phyloP scores from a whole-genome alignment of 2,888 invertebrate species.

The Drosophila mercatorum region DNA sequence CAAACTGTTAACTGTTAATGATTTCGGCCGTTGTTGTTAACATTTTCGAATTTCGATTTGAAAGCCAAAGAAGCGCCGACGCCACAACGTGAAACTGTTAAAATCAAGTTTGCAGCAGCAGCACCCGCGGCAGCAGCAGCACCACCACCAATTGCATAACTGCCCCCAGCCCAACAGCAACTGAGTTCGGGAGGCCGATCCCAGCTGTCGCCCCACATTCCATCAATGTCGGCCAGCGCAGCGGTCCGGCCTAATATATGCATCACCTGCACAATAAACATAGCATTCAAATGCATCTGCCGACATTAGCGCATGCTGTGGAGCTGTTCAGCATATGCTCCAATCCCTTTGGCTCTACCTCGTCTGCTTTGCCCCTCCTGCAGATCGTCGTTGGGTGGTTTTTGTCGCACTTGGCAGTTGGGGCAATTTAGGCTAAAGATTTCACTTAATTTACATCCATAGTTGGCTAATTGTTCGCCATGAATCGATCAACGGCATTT shows the following conservation, averaged over 20 bases:
- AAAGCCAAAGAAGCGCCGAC: conserved; percentile 71
- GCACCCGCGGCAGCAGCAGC: not conserved
- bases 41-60: conserved; percentile 71
- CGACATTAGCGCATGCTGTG: not conserved
- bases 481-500: conserved; percentile 30
- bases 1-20: conserved; percentile 76
- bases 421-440: conserved; percentile 33
- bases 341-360: not conserved
- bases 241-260: conserved; percentile 10
- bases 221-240: conserved; percentile 61
- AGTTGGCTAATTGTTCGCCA: conserved; percentile 50
- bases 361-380: not conserved
- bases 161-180: conserved; percentile 9
- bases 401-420: conserved; percentile 17
- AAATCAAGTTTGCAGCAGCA: conserved; percentile 48
- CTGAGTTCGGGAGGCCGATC: conserved; percentile 6
- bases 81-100: conserved; percentile 42
- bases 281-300: conserved; percentile 15
- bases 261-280: conserved; percentile 48
- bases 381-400: not conserved
- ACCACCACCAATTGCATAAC: conserved; percentile 52
- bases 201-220: conserved; percentile 61
- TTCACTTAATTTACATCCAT: conserved; percentile 58
- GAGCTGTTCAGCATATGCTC: not conserved
- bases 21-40: conserved; percentile 59